A percentile compares a stretch with the other conserved stretches of the same genome.
Conservation (phyloP, 2,888 invertebrate species). For the Lycophotia porphyrea region DNA sequence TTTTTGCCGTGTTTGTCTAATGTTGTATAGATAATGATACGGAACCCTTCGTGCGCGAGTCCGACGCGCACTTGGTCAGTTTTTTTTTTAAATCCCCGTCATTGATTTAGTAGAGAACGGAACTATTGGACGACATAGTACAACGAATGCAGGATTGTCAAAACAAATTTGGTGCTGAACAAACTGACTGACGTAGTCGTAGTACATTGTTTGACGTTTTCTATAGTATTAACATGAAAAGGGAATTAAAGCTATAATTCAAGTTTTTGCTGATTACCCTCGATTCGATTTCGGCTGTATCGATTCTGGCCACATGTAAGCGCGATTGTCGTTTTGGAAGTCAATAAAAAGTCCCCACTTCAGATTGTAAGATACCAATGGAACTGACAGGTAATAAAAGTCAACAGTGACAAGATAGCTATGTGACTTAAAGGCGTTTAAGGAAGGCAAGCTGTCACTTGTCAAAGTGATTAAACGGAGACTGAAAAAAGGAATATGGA, state of each 20-base stretch:
- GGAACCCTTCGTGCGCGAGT: too few species aligned
- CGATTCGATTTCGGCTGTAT: background rate
- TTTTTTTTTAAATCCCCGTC: slow-evolving; percentile 22
- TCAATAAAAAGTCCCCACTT: background rate
- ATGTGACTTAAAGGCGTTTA: background rate
- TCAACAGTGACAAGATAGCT: slow-evolving; percentile 2
- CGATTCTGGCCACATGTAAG: background rate
- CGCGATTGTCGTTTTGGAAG: background rate
- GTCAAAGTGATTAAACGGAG: slow-evolving; percentile 46
- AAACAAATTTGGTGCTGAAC: slow-evolving; percentile 27
- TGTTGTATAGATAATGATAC: too few species aligned
- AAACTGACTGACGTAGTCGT: slow-evolving; percentile 20
- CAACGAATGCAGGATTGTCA: slow-evolving; percentile 15
- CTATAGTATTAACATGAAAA: background rate
- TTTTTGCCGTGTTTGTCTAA: too few species aligned
- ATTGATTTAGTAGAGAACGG: slow-evolving; percentile 42
- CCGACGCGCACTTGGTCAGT: too few species aligned
- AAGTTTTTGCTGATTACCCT: background rate
- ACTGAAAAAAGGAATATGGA: slow-evolving; percentile 46
- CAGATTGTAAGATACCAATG: slow-evolving; percentile 8
- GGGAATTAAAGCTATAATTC: too few species aligned
- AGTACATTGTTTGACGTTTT: slow-evolving; percentile 7
- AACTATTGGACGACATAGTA: slow-evolving; percentile 24
- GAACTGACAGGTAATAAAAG: slow-evolving; percentile 7
- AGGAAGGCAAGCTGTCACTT: slow-evolving; percentile 27